Conservation (phyloP, 2,888 invertebrate species). For the Zele albiditarsus region DNA sequence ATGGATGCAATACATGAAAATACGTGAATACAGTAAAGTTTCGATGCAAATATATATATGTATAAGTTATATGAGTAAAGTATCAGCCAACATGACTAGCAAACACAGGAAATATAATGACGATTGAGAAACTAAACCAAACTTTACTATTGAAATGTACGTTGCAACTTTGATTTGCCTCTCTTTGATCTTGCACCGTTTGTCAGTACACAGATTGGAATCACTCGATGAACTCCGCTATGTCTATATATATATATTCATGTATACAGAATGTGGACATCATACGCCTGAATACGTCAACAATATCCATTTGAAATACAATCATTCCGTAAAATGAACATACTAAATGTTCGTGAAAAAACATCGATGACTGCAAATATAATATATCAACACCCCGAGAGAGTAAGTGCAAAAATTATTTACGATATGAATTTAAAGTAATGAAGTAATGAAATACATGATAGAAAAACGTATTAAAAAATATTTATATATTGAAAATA, state of each 20-base stretch:
- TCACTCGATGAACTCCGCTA: neutral
- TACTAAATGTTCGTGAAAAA: too few relatives aligned
- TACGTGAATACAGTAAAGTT: too few relatives aligned
- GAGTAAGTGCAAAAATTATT: too few relatives aligned
- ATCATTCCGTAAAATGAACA: too few relatives aligned
- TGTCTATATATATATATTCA: neutral
- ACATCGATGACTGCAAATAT: too few relatives aligned
- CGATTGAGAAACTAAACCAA: neutral
- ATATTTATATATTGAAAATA: neutral
- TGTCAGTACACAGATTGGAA: neutral
- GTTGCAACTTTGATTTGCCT: neutral
- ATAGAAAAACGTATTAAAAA: too few relatives aligned
- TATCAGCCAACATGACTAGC: neutral
- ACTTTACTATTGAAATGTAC: slow-evolving; percentile 1
- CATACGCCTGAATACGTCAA: too few relatives aligned
- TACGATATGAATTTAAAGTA: too few relatives aligned
- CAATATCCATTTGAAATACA: too few relatives aligned
- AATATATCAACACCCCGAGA: too few relatives aligned
- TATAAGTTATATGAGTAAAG: neutral
- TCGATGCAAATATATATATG: neutral
- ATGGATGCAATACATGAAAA: neutral
- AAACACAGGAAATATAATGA: neutral
- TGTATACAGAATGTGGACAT: too few relatives aligned
- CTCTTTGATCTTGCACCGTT: neutral
- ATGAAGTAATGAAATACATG: too few relatives aligned